These are phyloP conservation scores for Tromatobia lineatoria DNA, from an alignment of 2,888 invertebrate species.

Conservation along the genomic window DNA sequence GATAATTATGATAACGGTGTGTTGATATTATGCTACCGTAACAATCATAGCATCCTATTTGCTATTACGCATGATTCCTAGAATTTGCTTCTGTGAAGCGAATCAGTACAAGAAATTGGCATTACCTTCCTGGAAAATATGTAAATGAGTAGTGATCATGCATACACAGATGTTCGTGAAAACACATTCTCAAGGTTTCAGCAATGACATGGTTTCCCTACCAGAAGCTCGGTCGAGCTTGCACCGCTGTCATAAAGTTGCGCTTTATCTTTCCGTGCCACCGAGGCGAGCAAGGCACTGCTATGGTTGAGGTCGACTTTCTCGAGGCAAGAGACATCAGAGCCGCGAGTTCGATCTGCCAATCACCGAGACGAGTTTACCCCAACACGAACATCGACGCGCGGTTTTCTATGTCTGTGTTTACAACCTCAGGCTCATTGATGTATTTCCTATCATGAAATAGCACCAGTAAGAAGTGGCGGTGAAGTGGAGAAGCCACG, in stretches of 20 bases:
- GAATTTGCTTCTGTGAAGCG: background rate
- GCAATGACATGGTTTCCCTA: constrained; percentile 10
- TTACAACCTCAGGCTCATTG: background rate
- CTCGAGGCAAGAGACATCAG: constrained; percentile 50
- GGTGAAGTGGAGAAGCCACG: constrained; percentile 32
- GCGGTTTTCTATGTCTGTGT: constrained; percentile 31
- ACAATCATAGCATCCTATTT: background rate
- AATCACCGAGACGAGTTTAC: constrained; percentile 69
- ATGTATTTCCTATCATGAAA: constrained; percentile 23
- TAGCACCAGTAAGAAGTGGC: constrained; percentile 12
- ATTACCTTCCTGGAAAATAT: constrained; percentile 1
- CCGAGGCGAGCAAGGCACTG: constrained; percentile 64
- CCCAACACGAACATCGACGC: constrained; percentile 26
- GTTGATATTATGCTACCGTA: background rate
- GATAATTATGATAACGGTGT: background rate
- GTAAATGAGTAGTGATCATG: constrained; percentile 1
- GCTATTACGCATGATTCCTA: background rate
- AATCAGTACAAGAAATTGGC: background rate
- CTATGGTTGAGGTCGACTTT: constrained; percentile 30
- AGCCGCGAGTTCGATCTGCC: constrained; percentile 71
- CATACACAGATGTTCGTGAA: constrained; percentile 24
- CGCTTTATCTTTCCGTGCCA: constrained; percentile 78
- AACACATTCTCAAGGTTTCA: constrained; percentile 45
- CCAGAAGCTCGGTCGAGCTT: constrained; percentile 57
- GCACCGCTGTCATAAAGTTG: constrained; percentile 79